Evolutionary conservation across 2,113 vertebrate species (phyloP).

Genomic region (Haplotaxodon microlepis): DNA sequence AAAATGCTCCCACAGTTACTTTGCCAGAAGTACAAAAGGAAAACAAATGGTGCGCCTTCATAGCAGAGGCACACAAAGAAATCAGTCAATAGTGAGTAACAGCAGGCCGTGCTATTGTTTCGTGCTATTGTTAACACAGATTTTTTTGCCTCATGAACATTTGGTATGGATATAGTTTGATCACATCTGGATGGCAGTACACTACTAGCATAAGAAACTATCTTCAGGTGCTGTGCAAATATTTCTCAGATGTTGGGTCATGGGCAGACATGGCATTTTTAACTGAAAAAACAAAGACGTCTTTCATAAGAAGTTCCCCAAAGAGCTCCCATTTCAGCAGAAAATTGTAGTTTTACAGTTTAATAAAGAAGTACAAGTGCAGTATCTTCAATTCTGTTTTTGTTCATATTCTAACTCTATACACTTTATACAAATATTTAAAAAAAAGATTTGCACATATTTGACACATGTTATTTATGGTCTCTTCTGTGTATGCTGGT

Average conservation of each 20-base stretch:
- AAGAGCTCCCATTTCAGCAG: background rate
- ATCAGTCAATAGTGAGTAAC: background rate
- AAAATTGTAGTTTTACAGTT: background rate
- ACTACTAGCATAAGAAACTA: background rate
- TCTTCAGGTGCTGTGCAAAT: background rate
- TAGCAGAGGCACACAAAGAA: background rate
- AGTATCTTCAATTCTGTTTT: background rate
- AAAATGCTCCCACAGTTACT: background rate
- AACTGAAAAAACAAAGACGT: background rate
- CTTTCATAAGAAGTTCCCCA: background rate
- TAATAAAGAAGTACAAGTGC: background rate
- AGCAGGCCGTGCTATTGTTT: background rate
- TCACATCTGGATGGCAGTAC: background rate
- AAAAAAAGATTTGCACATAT: background rate
- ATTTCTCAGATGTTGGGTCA: background rate
- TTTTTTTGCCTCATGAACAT: background rate
- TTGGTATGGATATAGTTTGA: background rate
- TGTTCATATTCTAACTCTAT: background rate
- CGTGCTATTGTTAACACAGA: background rate
- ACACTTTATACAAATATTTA: fast-evolving
- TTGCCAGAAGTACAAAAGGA: background rate
- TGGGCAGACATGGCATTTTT: background rate
- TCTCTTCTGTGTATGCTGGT: background rate
- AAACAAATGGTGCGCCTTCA: background rate
- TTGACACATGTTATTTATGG: background rate